Evolutionary conservation across 2,888 invertebrate genomes (phyloP), one percentile per base, ranked within the genome.

Genomic region (Cheilosia grossa): DNA sequence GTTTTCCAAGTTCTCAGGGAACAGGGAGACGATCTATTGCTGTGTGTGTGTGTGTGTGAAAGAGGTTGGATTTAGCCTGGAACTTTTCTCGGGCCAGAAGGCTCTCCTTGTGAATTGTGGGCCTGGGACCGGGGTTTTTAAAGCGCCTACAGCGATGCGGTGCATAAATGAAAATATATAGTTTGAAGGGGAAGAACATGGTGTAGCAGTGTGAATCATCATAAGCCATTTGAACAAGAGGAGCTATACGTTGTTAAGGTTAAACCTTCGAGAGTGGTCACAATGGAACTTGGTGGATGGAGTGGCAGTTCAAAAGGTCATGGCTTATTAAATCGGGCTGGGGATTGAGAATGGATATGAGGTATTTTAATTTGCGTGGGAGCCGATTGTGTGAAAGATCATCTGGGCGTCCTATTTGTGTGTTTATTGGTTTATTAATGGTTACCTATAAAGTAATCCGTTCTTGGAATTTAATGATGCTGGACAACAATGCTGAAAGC

Each of bases 21-120:
- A 2, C 21, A 66, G 44, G 30, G 58, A 67, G 58, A 59, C 24
- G 42, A 44, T 79, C 30, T 53, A 47, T 44, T 44, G n/a, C 19
- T 42, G n/a, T 58, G 33, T 56, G 13, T 27, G 33, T 56, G 13
- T 27, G 58, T 42, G 54, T 47, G 44, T 64, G 64, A 81, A 81
- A 75, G 85, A 85, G 81, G 81, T 81, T 77, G 75, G 66, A 67
- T 81, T 51, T 85, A 72, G 85, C 85, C 81, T 27, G 75, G 58
- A 61, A 56, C 81, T 19, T 15, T 77, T 72, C 42, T 77, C 70
- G 54, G 61, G 81, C 85, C 66, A 72, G 67, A 24, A 72, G 85
- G 81, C 54, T 72, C 49, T 81, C 17, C 61, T 77, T 75, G 56
- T 81, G 81, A 80, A 83, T 80, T 80, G 80, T 72, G 75, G 49